Evolutionary conservation across 2,888 invertebrate genomes (phyloP), one percentile per base, ranked within the genome.

Genomic region (Oscheius onirici): DNA sequence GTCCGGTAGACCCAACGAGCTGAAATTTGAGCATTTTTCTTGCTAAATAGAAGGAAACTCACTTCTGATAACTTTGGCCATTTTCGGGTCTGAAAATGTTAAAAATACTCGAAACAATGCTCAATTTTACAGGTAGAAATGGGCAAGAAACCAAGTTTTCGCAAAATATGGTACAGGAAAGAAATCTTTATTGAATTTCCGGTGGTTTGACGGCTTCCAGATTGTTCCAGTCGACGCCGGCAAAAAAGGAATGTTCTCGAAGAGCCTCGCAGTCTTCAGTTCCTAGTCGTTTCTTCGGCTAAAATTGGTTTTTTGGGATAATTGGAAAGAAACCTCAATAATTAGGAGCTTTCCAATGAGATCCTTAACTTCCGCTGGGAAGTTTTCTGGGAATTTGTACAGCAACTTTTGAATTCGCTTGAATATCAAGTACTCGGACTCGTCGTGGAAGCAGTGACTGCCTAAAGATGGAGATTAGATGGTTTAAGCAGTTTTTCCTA

Each of bases 391-490:
- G 86, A 95, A 95, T 86, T 93, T 93, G 88, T 95, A 95, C 68
- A 95, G 93, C 87, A 94, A 90, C 88, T 93, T 93, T 67, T 93
- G 90, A 84, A 99, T 95, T 89, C 95, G 95, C 89, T 95, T 94
- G 89, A 97, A 99, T 82, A 97, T 95, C 80, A 95, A 91, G 90
- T 95, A 99, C 88, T 99, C 97, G 88, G 93, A 94, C 78, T 78
- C 79, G 67, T 83, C 82, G 20, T 81, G 77, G 71, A 83, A 83
- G 26, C 83, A 80, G 40, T 82, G 76, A 17, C 69, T 34, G 5
- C 85, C 84, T 71, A 69, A 52, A 69, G 20, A 52, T 6, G 11
- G 15, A 17, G n/a, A n/a, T n/a, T n/a, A n/a, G n/a, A n/a, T n/a
- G n/a, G n/a, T n/a, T n/a, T n/a, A n/a, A n/a, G n/a, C 11, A 52